Evolutionary conservation across 2,888 invertebrate species (phyloP), one percentile per base, ranked within the genome.

Genomic region (Punctoribates punctum): DNA sequence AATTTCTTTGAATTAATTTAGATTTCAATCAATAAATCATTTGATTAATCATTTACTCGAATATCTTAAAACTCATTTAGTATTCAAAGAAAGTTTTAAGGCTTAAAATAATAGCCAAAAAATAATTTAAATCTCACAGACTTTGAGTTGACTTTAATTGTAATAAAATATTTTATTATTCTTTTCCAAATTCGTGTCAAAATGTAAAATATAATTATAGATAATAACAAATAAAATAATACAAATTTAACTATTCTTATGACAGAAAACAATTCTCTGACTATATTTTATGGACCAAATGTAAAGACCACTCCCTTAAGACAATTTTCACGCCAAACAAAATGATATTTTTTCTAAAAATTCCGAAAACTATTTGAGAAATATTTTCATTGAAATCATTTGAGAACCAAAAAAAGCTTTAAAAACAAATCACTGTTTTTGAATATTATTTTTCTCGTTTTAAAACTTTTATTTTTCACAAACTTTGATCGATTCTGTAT

Each of bases 161-260:
- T 23, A 57, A 57, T 57, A 57, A 57, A 57, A 23, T 9, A 1
- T 25, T 57, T 25, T 57, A 51, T 51, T 51, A 51, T 51, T 51
- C 17, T 57, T 9, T 57, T 57, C 1, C 6, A 25, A 57, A 57
- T 57, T 57, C 57, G 57, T 57, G 57, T 57, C 57, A 57, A 20
- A 57, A 57, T 57, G 6, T 23, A 25, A 57, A 25, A 57, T 6
- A n/a, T 57, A 57, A 57, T 57, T 23, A 57, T 25, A 57, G 25
- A 57, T 57, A 57, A 57, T 25, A 57, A 25, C 0, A 57, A 57
- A 51, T 20, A n/a, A 57, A 57, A 57, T 57, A 20, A 57, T 57
- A 57, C 25, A 57, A 57, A 23, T 25, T 57, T 23, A 23, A 57
- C 23, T 9, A 23, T 6, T 57, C 13, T 25, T 57, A 25, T 57